Evolutionary conservation across 2,888 invertebrate species (phyloP).

Genomic region (Alitta virens): DNA sequence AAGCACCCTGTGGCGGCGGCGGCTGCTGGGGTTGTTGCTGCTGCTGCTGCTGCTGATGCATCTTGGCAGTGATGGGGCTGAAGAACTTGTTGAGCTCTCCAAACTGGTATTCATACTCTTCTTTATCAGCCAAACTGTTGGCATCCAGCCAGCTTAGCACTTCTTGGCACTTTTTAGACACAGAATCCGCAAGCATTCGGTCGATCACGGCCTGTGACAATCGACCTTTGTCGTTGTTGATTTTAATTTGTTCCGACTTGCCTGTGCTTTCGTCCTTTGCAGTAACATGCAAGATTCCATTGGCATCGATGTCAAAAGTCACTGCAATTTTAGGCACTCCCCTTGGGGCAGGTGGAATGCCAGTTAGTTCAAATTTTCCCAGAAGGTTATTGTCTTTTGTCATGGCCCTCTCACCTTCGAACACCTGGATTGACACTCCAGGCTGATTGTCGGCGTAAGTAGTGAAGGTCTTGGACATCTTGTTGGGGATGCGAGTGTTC

Average conservation of each 20-base stretch:
- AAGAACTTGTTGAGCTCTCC: constrained; percentile 74
- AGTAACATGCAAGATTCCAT: constrained; percentile 67
- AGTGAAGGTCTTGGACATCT: constrained; percentile 64
- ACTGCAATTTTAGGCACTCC: constrained; percentile 60
- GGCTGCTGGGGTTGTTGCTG: constrained; percentile 7
- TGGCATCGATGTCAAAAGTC: constrained; percentile 83
- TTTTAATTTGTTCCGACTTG: constrained; percentile 75
- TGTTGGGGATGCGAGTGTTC: constrained; percentile 52
- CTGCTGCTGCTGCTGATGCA: constrained; percentile 31
- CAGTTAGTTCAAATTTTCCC: constrained; percentile 43
- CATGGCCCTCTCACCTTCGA: constrained; percentile 92
- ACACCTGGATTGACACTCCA: constrained; percentile 62
- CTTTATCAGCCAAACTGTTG: constrained; percentile 75
- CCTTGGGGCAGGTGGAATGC: constrained; percentile 49
- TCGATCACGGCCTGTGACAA: constrained; percentile 82
- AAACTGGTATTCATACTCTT: constrained; percentile 74
- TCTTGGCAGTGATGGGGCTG: constrained; percentile 72
- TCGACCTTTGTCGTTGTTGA: constrained; percentile 76
- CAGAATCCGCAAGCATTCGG: constrained; percentile 63
- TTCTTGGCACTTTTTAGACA: constrained; percentile 60
- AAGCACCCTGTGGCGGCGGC: constrained; percentile 30
- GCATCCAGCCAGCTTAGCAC: constrained; percentile 78
- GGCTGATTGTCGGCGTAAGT: constrained; percentile 86
- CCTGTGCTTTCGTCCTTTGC: constrained; percentile 71
- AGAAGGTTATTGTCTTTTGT: constrained; percentile 82